Percentiles rank a stretch among this genome's conserved stretches.
Evolutionary conservation across 1,140 invertebrate genomes (phyloP).

Genomic region (Drosophila melanica): DNA sequence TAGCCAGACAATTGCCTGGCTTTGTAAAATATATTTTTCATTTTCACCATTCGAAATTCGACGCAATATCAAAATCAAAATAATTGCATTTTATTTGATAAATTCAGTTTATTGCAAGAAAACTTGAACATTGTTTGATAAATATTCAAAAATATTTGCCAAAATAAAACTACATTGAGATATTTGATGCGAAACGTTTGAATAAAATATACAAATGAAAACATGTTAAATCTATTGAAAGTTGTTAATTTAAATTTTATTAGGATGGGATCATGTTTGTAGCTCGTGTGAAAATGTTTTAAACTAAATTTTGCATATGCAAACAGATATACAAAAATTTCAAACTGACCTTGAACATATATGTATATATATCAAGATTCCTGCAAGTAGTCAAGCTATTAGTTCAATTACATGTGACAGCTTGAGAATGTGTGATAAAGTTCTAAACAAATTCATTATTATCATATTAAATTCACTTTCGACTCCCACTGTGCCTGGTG

Average conservation of each 20-base stretch:
- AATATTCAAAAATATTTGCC: background rate
- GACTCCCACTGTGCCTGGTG: conserved; percentile 6
- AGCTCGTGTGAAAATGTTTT: no score
- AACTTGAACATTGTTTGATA: no score
- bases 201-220: no score
- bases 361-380: background rate
- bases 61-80: conserved; percentile 5
- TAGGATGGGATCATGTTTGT: no score
- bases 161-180: background rate
- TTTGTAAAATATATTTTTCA: conserved; percentile 4
- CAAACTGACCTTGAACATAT: background rate
- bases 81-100: background rate
- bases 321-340: background rate
- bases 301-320: no score
- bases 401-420: conserved; percentile 21
- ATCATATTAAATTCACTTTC: conserved; percentile 23
- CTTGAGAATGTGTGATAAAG: conserved; percentile 18
- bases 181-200: no score
- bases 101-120: background rate
- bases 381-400: background rate
- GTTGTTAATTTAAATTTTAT: background rate
- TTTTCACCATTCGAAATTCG: conserved; percentile 28
- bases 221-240: no score
- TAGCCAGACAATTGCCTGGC: background rate
- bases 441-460: conserved; percentile 18